Base-by-base conservation (phyloP, 2,797 vertebrate genomes). In the Xyrichtys novacula region DNA sequence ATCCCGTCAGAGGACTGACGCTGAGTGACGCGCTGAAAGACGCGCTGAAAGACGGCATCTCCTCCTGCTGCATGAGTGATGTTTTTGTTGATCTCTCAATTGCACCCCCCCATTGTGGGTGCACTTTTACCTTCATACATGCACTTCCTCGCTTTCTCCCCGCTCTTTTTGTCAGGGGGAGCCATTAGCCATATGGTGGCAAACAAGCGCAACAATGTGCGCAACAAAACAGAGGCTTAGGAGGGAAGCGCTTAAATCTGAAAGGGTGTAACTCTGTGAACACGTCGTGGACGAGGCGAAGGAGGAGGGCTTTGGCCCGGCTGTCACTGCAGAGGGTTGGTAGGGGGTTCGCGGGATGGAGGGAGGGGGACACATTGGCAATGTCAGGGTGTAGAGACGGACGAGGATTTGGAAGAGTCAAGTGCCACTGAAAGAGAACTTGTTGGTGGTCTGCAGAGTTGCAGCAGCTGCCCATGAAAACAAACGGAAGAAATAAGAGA, bases 401-500 rank as follows among this genome's bases (percentile, higher is more conserved):
- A 93, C 85, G 85, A 92, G 92, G 93, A 95, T 94, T 94, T 94
- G 90, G 91, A 93, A 90, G 92, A 94, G 94, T 95, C 94, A 94
- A 94, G 93, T 94, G 90, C 88, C 3, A 34, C 82, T 94, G 92
- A 95, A 94, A 92, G 86, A 83, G 79, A 92, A 90, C 85, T 90
- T 91, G 89, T 94, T 94, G 94, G 94, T 94, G 94, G 93, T 94
- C 90, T 86, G 75, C 80, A 74, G 83, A 87, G 89, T 90, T 89
- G 90, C 88, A 87, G 88, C 92, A 92, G 90, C 92, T 93, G 89
- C 88, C 87, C 76, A 87, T 76, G 78, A 93, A 92, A 93, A 94
- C 92, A 93, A 93, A 90, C 63, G 89, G 91, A 92, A 91, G 91
- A 91, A 94, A 92, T 90, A 80, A 87, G 89, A 80, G 87, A 85